phyloP scores from a whole-genome alignment of 2,888 invertebrate species.

The Malacosoma neustria region DNA sequence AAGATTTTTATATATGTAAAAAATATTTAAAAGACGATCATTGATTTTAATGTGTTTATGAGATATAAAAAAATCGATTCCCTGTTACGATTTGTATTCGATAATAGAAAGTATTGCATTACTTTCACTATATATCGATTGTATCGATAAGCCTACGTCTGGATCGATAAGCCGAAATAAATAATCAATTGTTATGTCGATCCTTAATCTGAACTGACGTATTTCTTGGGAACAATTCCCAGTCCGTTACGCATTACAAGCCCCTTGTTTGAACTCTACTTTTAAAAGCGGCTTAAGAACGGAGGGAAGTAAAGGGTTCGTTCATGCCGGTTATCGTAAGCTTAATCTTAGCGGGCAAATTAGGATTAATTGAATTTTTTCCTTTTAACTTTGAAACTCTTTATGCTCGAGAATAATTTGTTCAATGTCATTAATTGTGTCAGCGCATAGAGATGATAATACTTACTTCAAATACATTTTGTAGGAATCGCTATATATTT shows the following conservation, averaged over 20 bases:
- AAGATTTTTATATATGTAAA: constrained; percentile 45
- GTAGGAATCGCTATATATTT: no score
- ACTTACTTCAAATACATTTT: no score
- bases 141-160: neutral
- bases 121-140: constrained; percentile 5
- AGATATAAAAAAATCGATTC: no score
- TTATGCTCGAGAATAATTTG: constrained; percentile 59
- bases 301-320: constrained; percentile 62
- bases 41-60: no score
- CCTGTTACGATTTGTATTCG: constrained; percentile 15
- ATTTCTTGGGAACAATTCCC: constrained; percentile 49
- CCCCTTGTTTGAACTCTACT: constrained; percentile 64
- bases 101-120: neutral
- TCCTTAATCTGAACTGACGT: constrained; percentile 38
- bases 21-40: constrained; percentile 24
- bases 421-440: no score
- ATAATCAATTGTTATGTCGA: constrained; percentile 22
- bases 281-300: constrained; percentile 69
- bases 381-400: constrained; percentile 52
- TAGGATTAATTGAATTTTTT: constrained; percentile 74
- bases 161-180: constrained; percentile 25
- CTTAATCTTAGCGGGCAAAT: constrained; percentile 69
- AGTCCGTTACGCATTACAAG: constrained; percentile 61
- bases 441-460: constrained; percentile 38
- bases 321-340: constrained; percentile 58